Percentiles rank a stretch among this genome's conserved stretches.
phyloP scores from a whole-genome alignment of 2,113 vertebrate genomes.

The Odontophorus gujanensis region DNA sequence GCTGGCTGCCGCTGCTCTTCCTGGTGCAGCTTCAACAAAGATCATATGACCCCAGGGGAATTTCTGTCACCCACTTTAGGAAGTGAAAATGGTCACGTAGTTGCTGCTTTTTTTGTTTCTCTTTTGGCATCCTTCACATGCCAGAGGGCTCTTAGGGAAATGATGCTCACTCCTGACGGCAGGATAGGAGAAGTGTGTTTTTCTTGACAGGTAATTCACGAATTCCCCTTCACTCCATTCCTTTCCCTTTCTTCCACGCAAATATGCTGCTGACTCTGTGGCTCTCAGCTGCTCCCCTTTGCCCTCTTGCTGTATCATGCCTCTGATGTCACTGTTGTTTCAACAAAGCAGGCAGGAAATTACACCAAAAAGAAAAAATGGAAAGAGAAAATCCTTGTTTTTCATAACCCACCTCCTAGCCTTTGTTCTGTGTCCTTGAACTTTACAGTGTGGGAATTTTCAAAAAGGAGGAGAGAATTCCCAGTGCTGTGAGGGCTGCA shows the following conservation, averaged over 20 bases:
- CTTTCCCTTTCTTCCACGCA: not conserved
- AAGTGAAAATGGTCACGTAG: constrained; percentile 57
- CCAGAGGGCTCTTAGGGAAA: not conserved
- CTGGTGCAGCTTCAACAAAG: constrained; percentile 46
- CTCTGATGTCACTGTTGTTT: not conserved
- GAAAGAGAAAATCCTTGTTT: not conserved
- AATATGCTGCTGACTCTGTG: not conserved
- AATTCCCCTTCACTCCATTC: not conserved
- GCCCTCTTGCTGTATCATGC: not conserved
- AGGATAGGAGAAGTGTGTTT: not conserved
- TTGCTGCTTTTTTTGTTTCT: not conserved
- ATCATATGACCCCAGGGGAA: constrained; percentile 46
- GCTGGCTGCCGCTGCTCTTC: not conserved
- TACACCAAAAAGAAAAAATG: not conserved
- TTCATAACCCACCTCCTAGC: not conserved
- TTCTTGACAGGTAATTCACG: not conserved
- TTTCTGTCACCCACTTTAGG: constrained; percentile 25
- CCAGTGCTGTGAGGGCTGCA: accelerated
- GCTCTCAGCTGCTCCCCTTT: not conserved
- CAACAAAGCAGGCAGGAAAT: not conserved
- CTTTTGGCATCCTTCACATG: not conserved
- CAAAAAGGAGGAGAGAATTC: not conserved
- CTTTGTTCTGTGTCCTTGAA: not conserved
- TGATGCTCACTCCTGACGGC: accelerated
- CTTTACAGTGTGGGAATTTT: not conserved